phyloP scores from a whole-genome alignment of 2,113 vertebrate genomes.

The Aphyosemion australe region DNA sequence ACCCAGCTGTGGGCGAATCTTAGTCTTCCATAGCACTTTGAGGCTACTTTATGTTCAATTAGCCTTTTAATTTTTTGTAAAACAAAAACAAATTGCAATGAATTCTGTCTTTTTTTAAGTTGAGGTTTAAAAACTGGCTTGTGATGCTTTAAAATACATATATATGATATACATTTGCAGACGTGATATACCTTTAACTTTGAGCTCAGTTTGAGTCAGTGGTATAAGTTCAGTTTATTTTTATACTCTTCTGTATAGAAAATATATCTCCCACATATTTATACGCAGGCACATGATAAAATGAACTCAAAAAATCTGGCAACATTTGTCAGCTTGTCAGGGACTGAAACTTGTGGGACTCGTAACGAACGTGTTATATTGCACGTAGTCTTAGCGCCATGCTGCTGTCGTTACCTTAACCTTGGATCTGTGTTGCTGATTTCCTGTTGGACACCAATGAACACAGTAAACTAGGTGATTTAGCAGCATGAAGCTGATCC shows the following conservation, averaged over 20 bases:
- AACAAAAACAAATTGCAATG: slow-evolving; percentile 41
- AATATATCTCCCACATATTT: slow-evolving; percentile 58
- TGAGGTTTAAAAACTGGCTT: slow-evolving; percentile 70
- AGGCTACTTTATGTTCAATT: slow-evolving; percentile 63
- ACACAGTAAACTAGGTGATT: slow-evolving; percentile 58
- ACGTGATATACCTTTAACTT: slow-evolving; percentile 74
- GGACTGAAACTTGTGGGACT: slow-evolving; percentile 77
- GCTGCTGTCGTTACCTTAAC: slow-evolving; percentile 68
- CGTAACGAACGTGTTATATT: slow-evolving; percentile 72
- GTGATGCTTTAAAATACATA: slow-evolving; percentile 64
- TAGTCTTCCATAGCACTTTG: slow-evolving; percentile 79
- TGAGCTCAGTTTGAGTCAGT: slow-evolving; percentile 70
- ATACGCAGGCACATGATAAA: slow-evolving; percentile 63
- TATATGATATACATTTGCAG: slow-evolving; percentile 48
- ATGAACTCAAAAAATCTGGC: slow-evolving; percentile 72
- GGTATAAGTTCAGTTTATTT: slow-evolving; percentile 78
- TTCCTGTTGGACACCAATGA: slow-evolving; percentile 50
- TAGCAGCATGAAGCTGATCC: slow-evolving; percentile 61
- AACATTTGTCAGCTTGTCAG: slow-evolving; percentile 80
- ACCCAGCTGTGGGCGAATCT: slow-evolving; percentile 65
- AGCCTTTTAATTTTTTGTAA: slow-evolving; percentile 50
- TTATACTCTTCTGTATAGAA: slow-evolving; percentile 78
- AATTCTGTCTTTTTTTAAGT: slow-evolving; percentile 57
- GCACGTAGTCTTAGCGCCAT: slow-evolving; percentile 68
- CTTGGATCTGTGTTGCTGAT: slow-evolving; percentile 69